phyloP scores from a whole-genome alignment of 2,888 invertebrate genomes.

The Colostygia pectinataria region DNA sequence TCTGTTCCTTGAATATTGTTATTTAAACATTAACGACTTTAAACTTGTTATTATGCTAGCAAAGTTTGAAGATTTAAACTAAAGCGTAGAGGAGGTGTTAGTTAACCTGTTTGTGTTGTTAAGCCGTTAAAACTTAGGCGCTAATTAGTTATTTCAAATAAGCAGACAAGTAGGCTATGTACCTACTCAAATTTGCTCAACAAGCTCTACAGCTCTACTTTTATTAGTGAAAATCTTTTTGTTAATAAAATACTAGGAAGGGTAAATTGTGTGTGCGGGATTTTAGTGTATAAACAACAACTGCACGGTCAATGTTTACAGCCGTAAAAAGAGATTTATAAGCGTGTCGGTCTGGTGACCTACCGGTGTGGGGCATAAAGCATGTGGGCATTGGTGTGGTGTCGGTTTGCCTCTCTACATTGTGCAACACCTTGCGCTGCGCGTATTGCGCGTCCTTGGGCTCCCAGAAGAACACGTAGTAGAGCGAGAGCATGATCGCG shows the following conservation, averaged over 20 bases:
- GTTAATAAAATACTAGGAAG: not conserved
- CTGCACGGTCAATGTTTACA: slow-evolving; percentile 33
- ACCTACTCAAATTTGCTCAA: no score
- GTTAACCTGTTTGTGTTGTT: no score
- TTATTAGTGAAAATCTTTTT: not conserved
- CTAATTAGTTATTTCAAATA: no score
- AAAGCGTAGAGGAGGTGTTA: no score
- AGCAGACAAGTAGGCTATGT: no score
- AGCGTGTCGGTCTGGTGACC: slow-evolving; percentile 74
- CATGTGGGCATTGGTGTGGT: slow-evolving; percentile 81
- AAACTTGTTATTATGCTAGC: no score
- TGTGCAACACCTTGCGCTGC: slow-evolving; percentile 79
- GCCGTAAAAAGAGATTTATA: slow-evolving; percentile 39
- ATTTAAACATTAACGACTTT: no score
- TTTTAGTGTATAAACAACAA: slow-evolving; percentile 28
- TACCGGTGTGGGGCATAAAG: slow-evolving; percentile 81
- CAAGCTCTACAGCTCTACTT: slow-evolving; percentile 7
- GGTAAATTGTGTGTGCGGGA: slow-evolving; percentile 16
- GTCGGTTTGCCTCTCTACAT: slow-evolving; percentile 77
- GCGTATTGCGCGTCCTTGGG: slow-evolving; percentile 84
- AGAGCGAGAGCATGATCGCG: slow-evolving; percentile 95
- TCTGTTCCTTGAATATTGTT: no score
- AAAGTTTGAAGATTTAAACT: no score
- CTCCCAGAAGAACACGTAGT: slow-evolving; percentile 97
- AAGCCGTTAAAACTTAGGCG: no score